A percentile compares a stretch with the other conserved stretches of the same genome.
phyloP scores from a whole-genome alignment of 2,113 vertebrate species.

The Thalassarche chlororhynchos region DNA sequence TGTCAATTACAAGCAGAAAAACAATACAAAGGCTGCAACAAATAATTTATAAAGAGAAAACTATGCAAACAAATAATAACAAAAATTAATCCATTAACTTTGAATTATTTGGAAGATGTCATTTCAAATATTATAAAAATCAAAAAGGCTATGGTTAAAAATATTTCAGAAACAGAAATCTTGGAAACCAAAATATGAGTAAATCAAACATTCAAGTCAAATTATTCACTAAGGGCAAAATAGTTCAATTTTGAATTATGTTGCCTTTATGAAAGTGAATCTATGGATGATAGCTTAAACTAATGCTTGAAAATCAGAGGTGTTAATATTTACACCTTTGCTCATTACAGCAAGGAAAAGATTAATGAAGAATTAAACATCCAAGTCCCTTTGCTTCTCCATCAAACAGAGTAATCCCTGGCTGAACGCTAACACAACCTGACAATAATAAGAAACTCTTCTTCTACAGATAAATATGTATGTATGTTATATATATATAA shows the following conservation, averaged over 20 bases:
- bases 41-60: constrained; percentile 65
- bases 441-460: constrained; percentile 30
- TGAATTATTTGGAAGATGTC: background rate
- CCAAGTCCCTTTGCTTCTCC: constrained; percentile 53
- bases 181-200: constrained; percentile 46
- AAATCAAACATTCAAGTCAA: constrained; percentile 47
- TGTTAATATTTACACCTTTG: constrained; percentile 79
- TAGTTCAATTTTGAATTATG: constrained; percentile 53
- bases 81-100: background rate
- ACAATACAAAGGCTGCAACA: constrained; percentile 68
- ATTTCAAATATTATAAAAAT: background rate
- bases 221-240: constrained; percentile 22
- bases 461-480: background rate
- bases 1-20: constrained; percentile 78
- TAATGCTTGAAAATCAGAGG: constrained; percentile 69
- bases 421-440: constrained; percentile 64
- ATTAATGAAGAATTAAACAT: constrained; percentile 78
- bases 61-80: constrained; percentile 42
- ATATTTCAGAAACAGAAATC: background rate
- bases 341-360: constrained; percentile 72
- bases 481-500: background rate
- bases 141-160: background rate
- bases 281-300: constrained; percentile 64
- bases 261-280: constrained; percentile 51
- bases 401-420: constrained; percentile 56